Base-by-base conservation (phyloP, 2,797 vertebrate species). In the Antrozous pallidus region DNA sequence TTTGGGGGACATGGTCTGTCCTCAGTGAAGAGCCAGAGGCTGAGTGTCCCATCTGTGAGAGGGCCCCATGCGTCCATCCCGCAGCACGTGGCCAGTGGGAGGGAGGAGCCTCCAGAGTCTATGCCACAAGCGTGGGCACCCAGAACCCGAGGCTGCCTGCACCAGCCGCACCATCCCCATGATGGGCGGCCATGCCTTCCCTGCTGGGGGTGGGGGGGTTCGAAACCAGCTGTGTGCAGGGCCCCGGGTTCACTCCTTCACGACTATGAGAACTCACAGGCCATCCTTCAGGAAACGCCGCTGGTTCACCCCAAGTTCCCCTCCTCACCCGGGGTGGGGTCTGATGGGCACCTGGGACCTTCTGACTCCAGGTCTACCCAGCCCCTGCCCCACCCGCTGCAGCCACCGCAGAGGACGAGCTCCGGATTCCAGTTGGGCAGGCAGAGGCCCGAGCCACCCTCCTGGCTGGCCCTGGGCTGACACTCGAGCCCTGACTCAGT, bases 401-500 rank as follows among this genome's bases (percentile, higher is more conserved):
- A 33, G 38, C 22, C 9, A 17, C 45, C 2, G 45, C 45, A 67
- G 73, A 45, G 70, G 67, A 26, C 3, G 1, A 22, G 82, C 26
- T 40, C 24, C 20, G 1, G 0, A 61, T 88, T 58, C 80, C 12
- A 6, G 63, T 18, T 2, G 10, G 24, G 31, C 13, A 3, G 56
- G 2, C 12, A 65, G 54, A 94, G 94, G 92, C 58, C 85, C 80
- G 77, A 42, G 86, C 49, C 17, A 1, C 63, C 20, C 14, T 13
- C n/a, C 22, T 67, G 78, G 90, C 86, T 91, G 65, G 75, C 77
- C 93, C 54, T 74, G 17, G 42, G 77, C 77, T 80, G 49, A 88
- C 49, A 93, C 69, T 67, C 51, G 73, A 95, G 70, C 63, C 67
- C 49, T 6, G 4, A 38, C 61, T 81, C 49, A 42, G 67, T 49